Evolutionary conservation across 2,797 vertebrate genomes (phyloP).

Genomic region (Dendrocincla fuliginosa): DNA sequence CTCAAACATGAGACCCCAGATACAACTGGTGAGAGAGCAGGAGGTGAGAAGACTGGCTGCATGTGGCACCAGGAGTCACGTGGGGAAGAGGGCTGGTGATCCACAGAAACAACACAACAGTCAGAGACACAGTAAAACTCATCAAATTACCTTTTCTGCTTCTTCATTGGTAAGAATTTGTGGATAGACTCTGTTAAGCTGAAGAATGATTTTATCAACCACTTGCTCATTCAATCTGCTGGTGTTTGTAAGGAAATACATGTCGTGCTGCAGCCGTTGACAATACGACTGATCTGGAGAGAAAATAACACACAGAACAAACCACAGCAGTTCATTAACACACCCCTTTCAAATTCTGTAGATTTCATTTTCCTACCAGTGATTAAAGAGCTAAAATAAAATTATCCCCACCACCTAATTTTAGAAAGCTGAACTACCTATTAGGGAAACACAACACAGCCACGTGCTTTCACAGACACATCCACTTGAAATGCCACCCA

Average conservation of each 20-base stretch:
- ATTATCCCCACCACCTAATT: neutral
- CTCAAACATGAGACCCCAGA: neutral
- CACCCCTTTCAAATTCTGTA: neutral
- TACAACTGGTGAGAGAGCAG: neutral
- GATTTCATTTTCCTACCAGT: neutral
- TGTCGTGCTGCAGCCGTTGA: conserved; percentile 89
- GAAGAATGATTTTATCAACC: conserved; percentile 92
- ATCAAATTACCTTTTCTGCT: conserved; percentile 86
- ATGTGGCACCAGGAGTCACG: neutral
- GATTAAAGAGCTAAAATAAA: neutral
- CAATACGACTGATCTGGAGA: conserved; percentile 79
- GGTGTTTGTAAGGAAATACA: conserved; percentile 83
- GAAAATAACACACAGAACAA: neutral
- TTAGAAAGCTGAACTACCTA: neutral
- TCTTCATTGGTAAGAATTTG: conserved; percentile 95
- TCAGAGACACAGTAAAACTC: neutral
- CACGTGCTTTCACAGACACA: neutral
- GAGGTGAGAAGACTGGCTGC: neutral
- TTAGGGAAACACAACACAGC: neutral
- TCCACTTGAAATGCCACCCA: neutral
- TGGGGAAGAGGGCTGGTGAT: fast-evolving
- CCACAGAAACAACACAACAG: neutral
- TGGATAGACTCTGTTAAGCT: conserved; percentile 96
- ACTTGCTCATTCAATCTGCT: conserved; percentile 86
- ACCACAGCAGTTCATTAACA: neutral